Base-by-base conservation (phyloP, 2,888 invertebrate species). In the Acanthosepion pharaonis region DNA sequence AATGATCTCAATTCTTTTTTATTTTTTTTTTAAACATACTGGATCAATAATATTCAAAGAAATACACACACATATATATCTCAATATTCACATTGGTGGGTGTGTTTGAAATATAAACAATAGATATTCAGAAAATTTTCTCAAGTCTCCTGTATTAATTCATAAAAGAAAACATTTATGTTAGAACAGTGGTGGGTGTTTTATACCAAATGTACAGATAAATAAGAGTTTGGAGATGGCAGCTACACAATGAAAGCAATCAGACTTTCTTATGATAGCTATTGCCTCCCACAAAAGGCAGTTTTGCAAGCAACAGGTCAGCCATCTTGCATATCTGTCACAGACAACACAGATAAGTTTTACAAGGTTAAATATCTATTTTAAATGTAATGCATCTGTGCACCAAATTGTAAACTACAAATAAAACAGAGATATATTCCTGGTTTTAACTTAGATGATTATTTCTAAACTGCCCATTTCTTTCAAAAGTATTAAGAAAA, bases 281-380 rank as follows among this genome's bases (percentile, higher is more conserved):
- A 78, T 78, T 78, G 78, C 9, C 23, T 78, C 18, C 78, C n/a
- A 11, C 78, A 3, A 33, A 78, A 78, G 42, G n/a, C 78, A 18
- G 33, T 78, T n/a, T 78, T 78, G 78, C 78, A 78, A 78, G n/a
- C n/a, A 78, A 78, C n/a, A 78, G 15, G 78, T 78, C 78, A 78
- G 78, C 78, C 78, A n/a, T 78, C 78, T 78, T 78, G 78, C 9
- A 78, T 78, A n/a, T n/a, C n/a, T 78, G 78, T 78, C 78, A 78
- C n/a, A 78, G 11, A 9, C 78, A 78, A 1, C 8, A 20, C 59
- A 78, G 33, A 78, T 78, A 78, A 78, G 78, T 78, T n/a, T n/a
- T 78, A n/a, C 9, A 33, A 33, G n/a, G 11, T n/a, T n/a, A 11
- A n/a, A 78, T 33, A 78, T 78, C 8, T 78, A 9, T 8, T n/a